Evolutionary conservation across 2,888 invertebrate genomes (phyloP), one percentile per base, ranked within the genome.

Genomic region (Heliconius ethilla): DNA sequence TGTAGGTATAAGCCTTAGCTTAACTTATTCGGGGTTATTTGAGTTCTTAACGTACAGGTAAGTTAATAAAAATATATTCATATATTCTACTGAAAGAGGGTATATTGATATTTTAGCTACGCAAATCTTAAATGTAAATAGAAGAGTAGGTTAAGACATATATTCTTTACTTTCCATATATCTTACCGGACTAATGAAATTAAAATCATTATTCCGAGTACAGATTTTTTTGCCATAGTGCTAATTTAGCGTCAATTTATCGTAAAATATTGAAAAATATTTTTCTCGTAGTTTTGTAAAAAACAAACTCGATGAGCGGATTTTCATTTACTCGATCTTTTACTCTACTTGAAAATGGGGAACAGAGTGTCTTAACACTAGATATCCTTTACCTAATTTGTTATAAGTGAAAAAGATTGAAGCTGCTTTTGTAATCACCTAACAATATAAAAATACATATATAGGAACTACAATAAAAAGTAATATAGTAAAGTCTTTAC

Each of bases 11-110:
- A 70, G 29, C 51, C 22, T 70, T 29, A 33, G 29, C 29, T 70
- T 55, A 67, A 72, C 33, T 72, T 72, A 72, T 72, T 59, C 70
- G 29, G n/a, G 70, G 55, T n/a, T 55, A 55, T 33, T 72, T 13
- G n/a, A 55, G 70, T 55, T 55, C 13, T 33, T 37, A 73, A 11
- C n/a, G n/a, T 62, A 37, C 6, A 63, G 27, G 67, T 67, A 25
- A 67, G 25, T 40, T 25, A 25, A n/a, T 67, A 67, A 67, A 67
- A 67, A 40, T 40, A 40, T 37, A 67, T 33, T 33, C 66, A 66
- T 66, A 33, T 66, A 33, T 66, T 66, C 33, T 33, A 18, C 6
- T 29, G 22, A 33, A 66, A 66, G 33, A 29, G 18, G 18, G 9
- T 33, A 29, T 29, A 66, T 33, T 66, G 22, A 66, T 22, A 29